Percentiles rank a stretch among this genome's conserved stretches.
These are phyloP conservation scores for Bos javanicus DNA, from an alignment of 2,113 vertebrate species.

Conservation along the genomic window DNA sequence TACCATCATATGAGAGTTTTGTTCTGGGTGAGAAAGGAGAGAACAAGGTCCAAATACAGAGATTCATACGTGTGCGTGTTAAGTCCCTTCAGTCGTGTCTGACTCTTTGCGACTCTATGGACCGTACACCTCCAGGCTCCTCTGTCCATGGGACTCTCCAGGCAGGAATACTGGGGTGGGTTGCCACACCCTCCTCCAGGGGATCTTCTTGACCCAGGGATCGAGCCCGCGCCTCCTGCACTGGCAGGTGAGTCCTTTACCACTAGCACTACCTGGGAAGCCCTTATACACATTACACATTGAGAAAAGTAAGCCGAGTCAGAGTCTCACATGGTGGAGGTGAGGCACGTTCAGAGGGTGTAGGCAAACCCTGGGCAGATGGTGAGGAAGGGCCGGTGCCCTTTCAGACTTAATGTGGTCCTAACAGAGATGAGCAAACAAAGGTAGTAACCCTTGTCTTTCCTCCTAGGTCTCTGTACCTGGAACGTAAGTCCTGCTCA, in stretches of 20 bases:
- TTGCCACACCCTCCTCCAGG: neutral
- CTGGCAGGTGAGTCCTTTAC: neutral
- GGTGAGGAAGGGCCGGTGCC: neutral
- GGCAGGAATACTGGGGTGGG: neutral
- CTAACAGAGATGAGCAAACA: neutral
- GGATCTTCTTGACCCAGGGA: neutral
- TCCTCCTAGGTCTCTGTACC: neutral
- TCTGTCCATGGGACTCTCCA: neutral
- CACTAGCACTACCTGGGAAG: neutral
- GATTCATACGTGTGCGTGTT: neutral
- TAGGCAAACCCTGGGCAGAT: accelerated
- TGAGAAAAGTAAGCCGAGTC: neutral
- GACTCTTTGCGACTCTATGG: neutral
- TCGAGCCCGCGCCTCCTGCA: accelerated
- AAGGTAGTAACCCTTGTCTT: neutral
- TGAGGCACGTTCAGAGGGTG: neutral
- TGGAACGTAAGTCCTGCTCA: accelerated
- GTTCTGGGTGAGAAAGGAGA: neutral
- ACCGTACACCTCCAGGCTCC: neutral
- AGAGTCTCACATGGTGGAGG: accelerated
- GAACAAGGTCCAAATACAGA: neutral
- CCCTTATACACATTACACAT: accelerated
- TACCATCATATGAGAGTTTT: neutral
- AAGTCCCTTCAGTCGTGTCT: neutral
- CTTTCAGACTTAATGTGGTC: neutral